phyloP scores from a whole-genome alignment of 2,113 vertebrate genomes.

The Phainopepla nitens region DNA sequence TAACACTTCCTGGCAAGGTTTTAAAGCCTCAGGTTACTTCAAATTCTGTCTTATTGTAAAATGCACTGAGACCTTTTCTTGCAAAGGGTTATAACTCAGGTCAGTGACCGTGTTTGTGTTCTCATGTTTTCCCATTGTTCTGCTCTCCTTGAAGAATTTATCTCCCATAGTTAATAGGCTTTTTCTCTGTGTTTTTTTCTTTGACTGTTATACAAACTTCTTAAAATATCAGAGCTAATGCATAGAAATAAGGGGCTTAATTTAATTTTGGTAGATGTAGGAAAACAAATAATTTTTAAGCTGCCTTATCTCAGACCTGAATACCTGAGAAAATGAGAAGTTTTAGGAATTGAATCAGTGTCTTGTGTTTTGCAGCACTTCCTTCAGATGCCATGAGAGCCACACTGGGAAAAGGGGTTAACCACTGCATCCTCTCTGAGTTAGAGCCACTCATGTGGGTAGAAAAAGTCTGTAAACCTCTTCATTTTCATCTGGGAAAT shows the following conservation, averaged over 20 bases:
- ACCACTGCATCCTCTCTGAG: not conserved
- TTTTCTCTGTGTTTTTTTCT: not conserved
- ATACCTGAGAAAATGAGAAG: not conserved
- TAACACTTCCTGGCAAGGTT: conserved; percentile 5
- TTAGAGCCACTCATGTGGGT: not conserved
- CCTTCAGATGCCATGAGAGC: not conserved
- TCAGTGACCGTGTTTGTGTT: not conserved
- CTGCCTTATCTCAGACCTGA: not conserved
- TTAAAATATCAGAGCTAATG: not conserved
- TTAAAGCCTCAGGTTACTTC: conserved; percentile 10
- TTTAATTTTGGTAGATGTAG: not conserved
- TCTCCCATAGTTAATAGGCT: not conserved
- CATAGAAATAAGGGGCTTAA: not conserved
- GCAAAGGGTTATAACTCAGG: not conserved
- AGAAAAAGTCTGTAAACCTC: not conserved
- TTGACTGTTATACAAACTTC: fast-evolving
- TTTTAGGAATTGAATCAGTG: not conserved
- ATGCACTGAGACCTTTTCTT: not conserved
- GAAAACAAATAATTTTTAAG: not conserved
- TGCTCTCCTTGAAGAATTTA: not conserved
- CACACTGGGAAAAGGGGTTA: fast-evolving
- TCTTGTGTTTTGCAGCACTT: not conserved
- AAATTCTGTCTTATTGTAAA: not conserved
- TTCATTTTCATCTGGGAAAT: not conserved
- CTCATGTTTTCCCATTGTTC: not conserved